A percentile compares a stretch with the other conserved stretches of the same genome.
Evolutionary conservation across 2,113 vertebrate species (phyloP).

Genomic region (Lampris megalopsis): DNA sequence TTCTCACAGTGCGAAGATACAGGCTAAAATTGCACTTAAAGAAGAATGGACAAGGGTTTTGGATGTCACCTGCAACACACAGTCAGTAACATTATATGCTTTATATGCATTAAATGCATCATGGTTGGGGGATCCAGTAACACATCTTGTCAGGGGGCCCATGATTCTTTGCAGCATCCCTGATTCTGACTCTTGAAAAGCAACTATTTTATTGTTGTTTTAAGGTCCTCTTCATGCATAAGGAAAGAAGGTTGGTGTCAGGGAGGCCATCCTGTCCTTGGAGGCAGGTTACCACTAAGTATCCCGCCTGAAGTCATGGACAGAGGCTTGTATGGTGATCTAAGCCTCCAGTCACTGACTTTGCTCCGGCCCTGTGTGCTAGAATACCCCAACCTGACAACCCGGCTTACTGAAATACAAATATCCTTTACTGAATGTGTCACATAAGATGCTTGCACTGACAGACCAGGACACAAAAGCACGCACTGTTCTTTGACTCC

Average conservation of each 20-base stretch:
- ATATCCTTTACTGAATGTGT: slow-evolving; percentile 84
- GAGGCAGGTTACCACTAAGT: slow-evolving; percentile 74
- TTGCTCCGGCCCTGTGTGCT: slow-evolving; percentile 83
- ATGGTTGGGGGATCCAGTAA: too few species aligned
- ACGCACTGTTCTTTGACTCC: slow-evolving; percentile 77
- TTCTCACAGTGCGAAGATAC: slow-evolving; percentile 57
- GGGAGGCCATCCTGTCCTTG: slow-evolving; percentile 82
- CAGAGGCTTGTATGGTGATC: slow-evolving; percentile 77
- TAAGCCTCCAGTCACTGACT: slow-evolving; percentile 76
- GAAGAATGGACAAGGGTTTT: slow-evolving; percentile 37
- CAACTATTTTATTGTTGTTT: slow-evolving; percentile 5
- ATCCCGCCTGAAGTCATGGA: slow-evolving; percentile 77
- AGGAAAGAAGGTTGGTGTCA: slow-evolving; percentile 68
- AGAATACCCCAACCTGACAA: slow-evolving; percentile 78
- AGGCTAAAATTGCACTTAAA: slow-evolving; percentile 36
- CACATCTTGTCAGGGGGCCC: too few species aligned
- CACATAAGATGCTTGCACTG: neutral
- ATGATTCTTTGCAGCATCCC: too few species aligned
- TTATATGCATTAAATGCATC: too few species aligned
- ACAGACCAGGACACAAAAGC: neutral
- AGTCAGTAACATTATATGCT: slow-evolving; percentile 47
- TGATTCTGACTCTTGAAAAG: neutral
- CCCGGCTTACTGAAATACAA: slow-evolving; percentile 76
- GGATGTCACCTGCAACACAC: slow-evolving; percentile 57
- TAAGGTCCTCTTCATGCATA: slow-evolving; percentile 61